Evolutionary conservation across 2,888 invertebrate genomes (phyloP), one percentile per base, ranked within the genome.

Genomic region (Andrena bucephala): DNA sequence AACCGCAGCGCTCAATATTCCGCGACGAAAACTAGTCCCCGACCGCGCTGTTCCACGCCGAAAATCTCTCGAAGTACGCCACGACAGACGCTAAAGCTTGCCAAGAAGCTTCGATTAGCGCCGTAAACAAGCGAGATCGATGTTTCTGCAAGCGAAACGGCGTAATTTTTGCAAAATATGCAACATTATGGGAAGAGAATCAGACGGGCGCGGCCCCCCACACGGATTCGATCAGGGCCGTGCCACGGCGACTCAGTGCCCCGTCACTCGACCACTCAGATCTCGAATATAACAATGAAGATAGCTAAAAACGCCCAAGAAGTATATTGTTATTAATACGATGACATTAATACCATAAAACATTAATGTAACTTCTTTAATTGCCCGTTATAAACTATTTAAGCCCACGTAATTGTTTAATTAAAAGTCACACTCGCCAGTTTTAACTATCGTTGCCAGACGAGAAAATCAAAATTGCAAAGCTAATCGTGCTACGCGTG

Each of bases 31-130:
- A 87, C 16, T 89, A 90, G 89, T 86, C 85, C 82, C 2, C 29
- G 31, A 57, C 42, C 54, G 20, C 16, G 42, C 60, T 42, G 13
- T 66, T 67, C 57, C 74, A 84, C 62, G 52, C 27, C 27, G 36
- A 71, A 84, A 85, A 91, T 90, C 91, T 90, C 89, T 85, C 79
- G 86, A 93, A 93, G 93, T 93, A 93, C 92, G 84, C 50, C n/a
- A 89, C 78, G 93, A 92, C 93, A 92, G 81, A 87, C 63, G 42
- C 1, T 29, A 54, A 74, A 80, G 88, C 42, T 54, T 20, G 2
- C 20, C 10, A n/a, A 20, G 29, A 33, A 29, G 29, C 36, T 50
- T 52, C 65, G 57, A 79, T 82, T 59, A 54, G 66, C 29, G 20
- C 33, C 2, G 6, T 8, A 13, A 36, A 68, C 29, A 70, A 66